phyloP scores from a whole-genome alignment of 2,888 invertebrate species.

The Morinoia aosen region DNA sequence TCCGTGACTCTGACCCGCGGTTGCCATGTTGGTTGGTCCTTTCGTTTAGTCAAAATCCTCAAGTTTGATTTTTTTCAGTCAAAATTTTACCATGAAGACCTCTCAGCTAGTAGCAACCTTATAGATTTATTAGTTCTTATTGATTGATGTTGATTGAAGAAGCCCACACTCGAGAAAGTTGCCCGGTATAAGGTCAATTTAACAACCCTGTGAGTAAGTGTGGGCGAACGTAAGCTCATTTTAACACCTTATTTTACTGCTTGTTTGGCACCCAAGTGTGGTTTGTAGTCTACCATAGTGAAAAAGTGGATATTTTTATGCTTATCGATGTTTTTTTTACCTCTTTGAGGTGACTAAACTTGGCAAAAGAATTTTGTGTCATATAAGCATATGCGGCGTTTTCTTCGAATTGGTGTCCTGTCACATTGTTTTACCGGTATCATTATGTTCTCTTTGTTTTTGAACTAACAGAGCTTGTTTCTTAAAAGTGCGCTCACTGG shows the following conservation, averaged over 20 bases:
- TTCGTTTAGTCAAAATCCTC: no score
- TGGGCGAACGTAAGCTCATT: not conserved
- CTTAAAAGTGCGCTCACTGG: not conserved
- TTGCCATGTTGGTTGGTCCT: no score
- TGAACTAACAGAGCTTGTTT: not conserved
- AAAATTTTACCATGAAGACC: no score
- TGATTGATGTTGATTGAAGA: no score
- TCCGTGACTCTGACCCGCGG: not conserved
- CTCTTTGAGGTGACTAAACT: not conserved
- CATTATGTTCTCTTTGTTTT: not conserved
- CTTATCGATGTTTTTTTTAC: not conserved
- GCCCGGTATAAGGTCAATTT: no score
- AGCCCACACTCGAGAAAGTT: no score
- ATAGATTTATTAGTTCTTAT: no score
- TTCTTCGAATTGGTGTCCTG: not conserved
- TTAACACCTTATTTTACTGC: not conserved
- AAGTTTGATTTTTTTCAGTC: no score
- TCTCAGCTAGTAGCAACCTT: no score
- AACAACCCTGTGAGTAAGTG: no score
- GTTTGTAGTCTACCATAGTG: not conserved
- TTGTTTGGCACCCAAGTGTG: not conserved
- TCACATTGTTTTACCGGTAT: not conserved
- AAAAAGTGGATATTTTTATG: no score
- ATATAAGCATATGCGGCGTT: not conserved
- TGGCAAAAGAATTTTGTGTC: not conserved